A percentile compares a stretch with the other conserved stretches of the same genome.
phyloP scores from a whole-genome alignment of 2,113 vertebrate genomes.

The Tychaedon coryphoeus region DNA sequence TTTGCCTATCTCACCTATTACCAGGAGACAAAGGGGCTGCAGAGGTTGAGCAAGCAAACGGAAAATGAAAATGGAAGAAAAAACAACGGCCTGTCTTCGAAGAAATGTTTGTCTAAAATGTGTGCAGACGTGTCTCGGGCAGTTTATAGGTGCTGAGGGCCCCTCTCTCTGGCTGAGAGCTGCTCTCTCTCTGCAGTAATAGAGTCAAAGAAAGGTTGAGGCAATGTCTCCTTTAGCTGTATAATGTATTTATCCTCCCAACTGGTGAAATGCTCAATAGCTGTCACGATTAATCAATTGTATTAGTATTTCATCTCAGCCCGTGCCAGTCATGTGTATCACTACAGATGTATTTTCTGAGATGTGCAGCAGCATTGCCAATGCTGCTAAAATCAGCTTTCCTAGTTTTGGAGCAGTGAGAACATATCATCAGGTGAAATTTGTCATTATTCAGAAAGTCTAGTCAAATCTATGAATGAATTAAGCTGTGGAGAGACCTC shows the following conservation, averaged over 20 bases:
- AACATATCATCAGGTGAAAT: neutral
- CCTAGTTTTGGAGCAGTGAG: neutral
- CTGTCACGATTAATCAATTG: constrained; percentile 22
- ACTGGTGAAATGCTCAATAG: neutral
- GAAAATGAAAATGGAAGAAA: constrained; percentile 54
- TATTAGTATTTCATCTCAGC: neutral
- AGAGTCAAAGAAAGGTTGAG: neutral
- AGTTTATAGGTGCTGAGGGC: neutral
- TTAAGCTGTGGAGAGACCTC: neutral
- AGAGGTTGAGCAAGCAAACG: constrained; percentile 58
- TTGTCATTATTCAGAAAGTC: neutral
- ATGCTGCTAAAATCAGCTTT: neutral
- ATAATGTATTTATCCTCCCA: neutral
- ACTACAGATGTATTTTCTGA: neutral
- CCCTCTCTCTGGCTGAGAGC: neutral
- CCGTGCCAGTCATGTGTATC: neutral
- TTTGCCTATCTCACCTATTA: constrained; percentile 61
- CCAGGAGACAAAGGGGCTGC: constrained; percentile 46
- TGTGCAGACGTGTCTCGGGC: neutral
- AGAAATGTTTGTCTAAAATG: constrained; percentile 48
- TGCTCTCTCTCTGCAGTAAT: neutral
- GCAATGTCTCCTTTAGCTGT: neutral
- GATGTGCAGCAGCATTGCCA: neutral
- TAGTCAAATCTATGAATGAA: neutral
- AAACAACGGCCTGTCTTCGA: constrained; percentile 4